Evolutionary conservation across 2,888 invertebrate genomes (phyloP).

Genomic region (Buathra laborator): DNA sequence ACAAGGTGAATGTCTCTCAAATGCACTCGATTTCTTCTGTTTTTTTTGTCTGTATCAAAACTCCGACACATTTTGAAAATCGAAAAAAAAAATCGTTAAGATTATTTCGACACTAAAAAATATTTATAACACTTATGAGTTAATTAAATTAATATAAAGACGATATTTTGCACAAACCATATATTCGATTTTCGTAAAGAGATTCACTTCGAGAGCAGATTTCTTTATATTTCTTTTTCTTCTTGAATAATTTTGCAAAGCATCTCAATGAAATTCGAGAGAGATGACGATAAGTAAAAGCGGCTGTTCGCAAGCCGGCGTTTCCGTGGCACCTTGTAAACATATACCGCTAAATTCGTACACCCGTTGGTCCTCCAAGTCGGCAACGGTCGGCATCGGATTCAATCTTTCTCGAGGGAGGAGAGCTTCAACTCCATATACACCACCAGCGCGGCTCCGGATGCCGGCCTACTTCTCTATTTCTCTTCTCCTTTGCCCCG

Average conservation of each 20-base stretch:
- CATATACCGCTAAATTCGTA: slow-evolving; percentile 60
- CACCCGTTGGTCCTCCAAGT: slow-evolving; percentile 24
- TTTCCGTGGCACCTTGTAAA: slow-evolving; percentile 60
- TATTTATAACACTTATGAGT: background rate
- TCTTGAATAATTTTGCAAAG: slow-evolving; percentile 13
- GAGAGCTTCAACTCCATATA: slow-evolving; percentile 6
- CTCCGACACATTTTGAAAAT: slow-evolving; percentile 5
- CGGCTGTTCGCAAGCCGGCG: slow-evolving; percentile 12
- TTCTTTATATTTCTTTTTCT: slow-evolving; percentile 2
- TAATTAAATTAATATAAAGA: background rate
- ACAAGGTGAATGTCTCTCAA: slow-evolving; percentile 59
- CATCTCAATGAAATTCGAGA: slow-evolving; percentile 2
- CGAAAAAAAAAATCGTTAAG: background rate
- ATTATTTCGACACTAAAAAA: background rate
- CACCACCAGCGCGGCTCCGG: slow-evolving; percentile 42
- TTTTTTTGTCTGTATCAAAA: slow-evolving; percentile 5
- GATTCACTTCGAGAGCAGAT: background rate
- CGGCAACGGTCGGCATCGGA: slow-evolving; percentile 28
- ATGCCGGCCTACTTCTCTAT: slow-evolving; percentile 63
- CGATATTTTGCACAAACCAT: background rate
- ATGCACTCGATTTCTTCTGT: slow-evolving; percentile 5
- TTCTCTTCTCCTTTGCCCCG: slow-evolving; percentile 51
- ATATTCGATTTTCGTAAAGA: background rate
- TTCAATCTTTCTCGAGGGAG: slow-evolving; percentile 52
- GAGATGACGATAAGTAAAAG: slow-evolving; percentile 50